phyloP scores from a whole-genome alignment of 35 echinoderm and acorn worm species.

The Ophioderma brevispina region DNA sequence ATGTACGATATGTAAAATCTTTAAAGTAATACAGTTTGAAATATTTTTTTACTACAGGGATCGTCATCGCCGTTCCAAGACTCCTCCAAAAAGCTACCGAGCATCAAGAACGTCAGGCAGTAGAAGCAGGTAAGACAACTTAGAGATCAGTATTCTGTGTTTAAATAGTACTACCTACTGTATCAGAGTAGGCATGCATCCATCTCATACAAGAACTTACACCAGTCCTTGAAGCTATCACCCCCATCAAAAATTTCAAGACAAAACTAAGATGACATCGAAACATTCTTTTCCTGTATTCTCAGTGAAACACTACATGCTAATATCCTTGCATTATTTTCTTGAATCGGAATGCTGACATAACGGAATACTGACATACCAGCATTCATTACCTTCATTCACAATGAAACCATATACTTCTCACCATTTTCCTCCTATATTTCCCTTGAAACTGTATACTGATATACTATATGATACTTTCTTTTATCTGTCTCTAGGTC shows the following conservation, averaged over 20 bases:
- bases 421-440: not conserved
- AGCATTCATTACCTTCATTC: not conserved
- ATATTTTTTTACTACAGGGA: constrained; percentile 50
- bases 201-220: not conserved
- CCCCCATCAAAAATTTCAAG: too few species aligned
- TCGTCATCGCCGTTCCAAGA: constrained; percentile 48
- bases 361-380: not conserved
- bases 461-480: not conserved
- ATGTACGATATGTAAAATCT: not conserved
- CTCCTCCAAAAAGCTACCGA: constrained; percentile 75
- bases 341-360: not conserved
- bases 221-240: not conserved
- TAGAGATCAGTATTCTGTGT: not conserved
- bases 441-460: not conserved
- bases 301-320: not conserved
- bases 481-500: constrained; percentile 5
- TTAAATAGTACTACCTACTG: not conserved
- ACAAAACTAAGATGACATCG: too few species aligned
- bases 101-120: constrained; percentile 47
- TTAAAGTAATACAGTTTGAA: not conserved
- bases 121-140: constrained; percentile 74
- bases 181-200: not conserved
- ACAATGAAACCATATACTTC: not conserved
- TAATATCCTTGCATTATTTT: not conserved
- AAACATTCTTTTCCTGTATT: not conserved